phyloP scores from a whole-genome alignment of 2,888 invertebrate species.

The Diaphora mendica region DNA sequence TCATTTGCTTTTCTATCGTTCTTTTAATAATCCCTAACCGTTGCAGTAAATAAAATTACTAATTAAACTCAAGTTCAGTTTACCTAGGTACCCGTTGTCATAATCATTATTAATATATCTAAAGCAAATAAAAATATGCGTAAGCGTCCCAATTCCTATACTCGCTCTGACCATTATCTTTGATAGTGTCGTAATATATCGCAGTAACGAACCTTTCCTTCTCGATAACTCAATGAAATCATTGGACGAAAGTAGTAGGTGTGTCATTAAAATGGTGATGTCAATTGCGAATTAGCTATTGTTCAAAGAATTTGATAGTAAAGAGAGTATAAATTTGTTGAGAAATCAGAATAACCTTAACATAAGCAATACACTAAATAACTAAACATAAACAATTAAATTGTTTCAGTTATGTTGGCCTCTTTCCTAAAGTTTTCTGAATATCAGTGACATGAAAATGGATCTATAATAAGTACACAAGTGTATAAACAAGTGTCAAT shows the following conservation, averaged over 20 bases:
- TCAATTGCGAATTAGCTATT: slow-evolving; percentile 47
- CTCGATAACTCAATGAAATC: slow-evolving; percentile 34
- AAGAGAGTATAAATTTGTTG: neutral
- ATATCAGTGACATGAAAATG: neutral
- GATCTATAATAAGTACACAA: too few species aligned
- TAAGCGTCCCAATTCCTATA: slow-evolving; percentile 40
- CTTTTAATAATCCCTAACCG: neutral
- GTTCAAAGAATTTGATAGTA: slow-evolving; percentile 36
- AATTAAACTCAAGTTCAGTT: neutral
- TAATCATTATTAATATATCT: neutral
- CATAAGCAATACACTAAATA: too few species aligned
- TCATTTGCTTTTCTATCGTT: neutral
- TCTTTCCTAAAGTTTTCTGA: neutral
- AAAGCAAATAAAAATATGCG: slow-evolving; percentile 7
- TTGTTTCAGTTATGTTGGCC: neutral
- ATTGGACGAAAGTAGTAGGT: slow-evolving; percentile 16
- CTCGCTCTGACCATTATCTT: slow-evolving; percentile 38
- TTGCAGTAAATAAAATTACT: neutral
- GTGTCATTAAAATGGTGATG: slow-evolving; percentile 46
- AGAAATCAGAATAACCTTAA: too few species aligned
- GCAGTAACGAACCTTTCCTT: slow-evolving; percentile 31
- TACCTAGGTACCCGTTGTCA: neutral
- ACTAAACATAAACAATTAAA: too few species aligned
- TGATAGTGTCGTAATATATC: slow-evolving; percentile 31
- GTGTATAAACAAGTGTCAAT: neutral